These are phyloP conservation scores for Ophiothrix spiculata DNA, from an alignment of 35 echinoderm and acorn worm species.

Conservation along the genomic window DNA sequence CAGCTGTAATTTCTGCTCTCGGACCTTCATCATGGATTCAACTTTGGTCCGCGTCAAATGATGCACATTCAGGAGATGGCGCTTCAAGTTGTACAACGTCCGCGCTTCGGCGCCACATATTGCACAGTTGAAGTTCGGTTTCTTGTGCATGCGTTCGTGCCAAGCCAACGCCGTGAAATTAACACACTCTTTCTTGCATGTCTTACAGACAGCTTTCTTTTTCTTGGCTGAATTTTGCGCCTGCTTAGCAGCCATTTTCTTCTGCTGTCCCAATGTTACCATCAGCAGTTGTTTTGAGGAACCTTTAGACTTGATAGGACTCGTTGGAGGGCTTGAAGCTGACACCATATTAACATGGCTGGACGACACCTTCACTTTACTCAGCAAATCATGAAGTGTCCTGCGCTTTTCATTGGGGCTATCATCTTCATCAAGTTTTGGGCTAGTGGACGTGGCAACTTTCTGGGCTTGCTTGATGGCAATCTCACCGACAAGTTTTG, in stretches of 20 bases:
- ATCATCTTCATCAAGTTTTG: background rate
- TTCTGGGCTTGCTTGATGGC: conserved; percentile 78
- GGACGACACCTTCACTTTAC: conserved; percentile 22
- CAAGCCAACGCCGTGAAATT: conserved; percentile 94
- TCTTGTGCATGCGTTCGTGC: conserved; percentile 95
- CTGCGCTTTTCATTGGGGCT: conserved; percentile 83
- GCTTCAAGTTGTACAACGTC: conserved; percentile 60
- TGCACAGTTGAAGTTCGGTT: conserved; percentile 80
- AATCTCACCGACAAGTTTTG: conserved; percentile 90
- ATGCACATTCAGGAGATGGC: conserved; percentile 72
- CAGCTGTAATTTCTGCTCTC: background rate
- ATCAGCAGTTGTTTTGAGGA: background rate
- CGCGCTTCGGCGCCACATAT: conserved; percentile 54
- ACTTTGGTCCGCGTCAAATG: conserved; percentile 56
- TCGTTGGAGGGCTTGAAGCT: background rate
- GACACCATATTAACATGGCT: background rate
- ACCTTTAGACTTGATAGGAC: background rate
- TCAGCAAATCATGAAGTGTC: conserved; percentile 65
- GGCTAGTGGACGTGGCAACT: conserved; percentile 5
- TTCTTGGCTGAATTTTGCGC: background rate
- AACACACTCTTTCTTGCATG: conserved; percentile 92
- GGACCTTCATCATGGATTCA: background rate
- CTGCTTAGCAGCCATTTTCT: background rate
- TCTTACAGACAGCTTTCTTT: conserved; percentile 47
- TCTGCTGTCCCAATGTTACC: conserved; percentile 8